Base-by-base conservation (phyloP, 1,140 invertebrate species). In the Ceratitis capitata region DNA sequence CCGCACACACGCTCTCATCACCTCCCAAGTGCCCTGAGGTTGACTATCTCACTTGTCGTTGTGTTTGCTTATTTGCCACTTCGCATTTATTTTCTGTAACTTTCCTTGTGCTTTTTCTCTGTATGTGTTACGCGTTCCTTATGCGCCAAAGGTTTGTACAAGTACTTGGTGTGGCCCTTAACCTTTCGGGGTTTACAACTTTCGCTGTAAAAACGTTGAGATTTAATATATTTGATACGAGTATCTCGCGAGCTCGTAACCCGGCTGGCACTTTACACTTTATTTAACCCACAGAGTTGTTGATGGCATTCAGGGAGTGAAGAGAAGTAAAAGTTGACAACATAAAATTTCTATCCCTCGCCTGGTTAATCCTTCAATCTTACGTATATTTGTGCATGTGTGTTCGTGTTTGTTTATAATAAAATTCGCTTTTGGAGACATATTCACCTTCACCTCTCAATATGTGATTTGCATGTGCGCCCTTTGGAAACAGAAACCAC, bases 141-240 rank as follows among this genome's bases (percentile, higher is more conserved):
- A 78, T 47, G 32, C 69, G 39, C 12, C 39, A 45, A 14, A 45
- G 39, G 14, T 45, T 26, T n/a, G 69, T 42, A n/a, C 39, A 56
- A 56, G n/a, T 26, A 61, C 56, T 78, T 45, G 39, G 19, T 45
- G 12, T 42, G 39, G 69, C 69, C 39, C 12, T 45, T 78, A 45
- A 78, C 35, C 69, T 78, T 47, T 78, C 45, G n/a, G n/a, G 69
- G 39, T 26, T 78, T 78, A 78, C 69, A 78, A 45, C 39, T 78
- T 42, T 10, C 69, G 7, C 39, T 78, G 35, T 78, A 42, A 42
- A 78, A n/a, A 45, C 69, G 35, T 78, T 78, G 69, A 78, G 69
- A 78, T 78, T 78, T 78, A 78, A 35, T 78, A 45, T 35, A 78
- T 78, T 42, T 78, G 69, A 45, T 78, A n/a, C n/a, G n/a, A n/a